Evolutionary conservation across 2,113 vertebrate genomes (phyloP), one percentile per base, ranked within the genome.

Genomic region (Thermophis baileyi): DNA sequence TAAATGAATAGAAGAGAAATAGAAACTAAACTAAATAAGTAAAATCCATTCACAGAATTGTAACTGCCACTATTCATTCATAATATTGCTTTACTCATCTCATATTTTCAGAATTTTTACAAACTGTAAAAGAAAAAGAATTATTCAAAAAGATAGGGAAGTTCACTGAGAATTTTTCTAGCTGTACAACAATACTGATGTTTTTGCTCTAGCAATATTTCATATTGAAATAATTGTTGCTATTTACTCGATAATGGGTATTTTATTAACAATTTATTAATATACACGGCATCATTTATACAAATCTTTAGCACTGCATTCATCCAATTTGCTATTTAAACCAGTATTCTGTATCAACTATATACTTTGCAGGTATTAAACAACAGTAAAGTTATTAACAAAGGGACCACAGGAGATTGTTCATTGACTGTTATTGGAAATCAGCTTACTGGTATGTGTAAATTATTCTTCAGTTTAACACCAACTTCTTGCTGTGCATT

Each of bases 351-450:
- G 24, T 0, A 89, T 91, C 95, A 93, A 91, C 95, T 49, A 27
- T 44, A 10, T 22, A 46, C 25, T 47, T 51, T 94, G 89, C 93
- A 94, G 91, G 92, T 89, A 51, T 94, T 74, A 85, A 51, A 51
- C 50, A 51, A 94, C 94, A 93, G 94, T 93, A 94, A 94, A 95
- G 88, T 81, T 94, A 40, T 94, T 96, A 93, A 95, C 90, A 93
- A 94, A 93, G 60, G 89, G 94, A 92, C 95, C 92, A 92, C 1
- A 0, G 94, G 92, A 92, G 94, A 96, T 95, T 94, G 95, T 35
- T 94, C 92, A 95, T 94, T 93, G 95, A 7, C 91, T 91, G n/a
- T 91, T 95, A 51, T 85, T 94, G 94, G 88, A 57, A 93, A 95
- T 94, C 91, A 95, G 95, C 96, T 94, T 91, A 49, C 89, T 92